Evolutionary conservation across 2,888 invertebrate genomes (phyloP).

Genomic region (Cerceris ruficornis): DNA sequence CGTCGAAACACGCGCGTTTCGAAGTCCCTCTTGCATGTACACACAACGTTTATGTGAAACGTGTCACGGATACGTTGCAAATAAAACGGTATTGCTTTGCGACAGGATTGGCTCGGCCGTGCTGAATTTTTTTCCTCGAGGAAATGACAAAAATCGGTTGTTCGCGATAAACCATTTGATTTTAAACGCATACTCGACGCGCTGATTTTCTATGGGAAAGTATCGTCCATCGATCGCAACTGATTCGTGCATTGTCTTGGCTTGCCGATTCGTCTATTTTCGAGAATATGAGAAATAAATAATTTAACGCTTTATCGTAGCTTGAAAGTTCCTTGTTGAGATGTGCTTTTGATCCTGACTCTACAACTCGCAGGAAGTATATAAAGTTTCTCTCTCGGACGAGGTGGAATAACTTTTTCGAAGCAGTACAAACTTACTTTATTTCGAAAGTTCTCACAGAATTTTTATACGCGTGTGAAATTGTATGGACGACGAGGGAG

Average conservation of each 20-base stretch:
- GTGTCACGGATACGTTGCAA: conserved; percentile 37
- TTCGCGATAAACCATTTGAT: not conserved
- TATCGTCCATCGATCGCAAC: not conserved
- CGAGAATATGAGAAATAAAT: not conserved
- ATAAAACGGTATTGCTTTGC: conserved; percentile 32
- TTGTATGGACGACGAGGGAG: not conserved
- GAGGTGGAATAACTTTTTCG: not conserved
- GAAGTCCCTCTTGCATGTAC: conserved; percentile 19
- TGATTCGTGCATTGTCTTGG: not conserved
- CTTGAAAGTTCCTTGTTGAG: not conserved
- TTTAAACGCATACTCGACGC: not conserved
- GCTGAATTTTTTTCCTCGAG: conserved; percentile 23
- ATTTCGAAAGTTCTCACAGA: not conserved
- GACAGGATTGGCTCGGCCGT: conserved; percentile 36
- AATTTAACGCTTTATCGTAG: not conserved
- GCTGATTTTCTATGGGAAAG: not conserved
- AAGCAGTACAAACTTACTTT: not conserved
- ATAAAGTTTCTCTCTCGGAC: not conserved
- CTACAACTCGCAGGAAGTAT: not conserved
- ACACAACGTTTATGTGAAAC: conserved; percentile 32
- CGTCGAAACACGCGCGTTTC: conserved; percentile 14
- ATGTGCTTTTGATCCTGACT: not conserved
- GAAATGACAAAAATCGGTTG: conserved; percentile 9
- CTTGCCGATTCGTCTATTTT: not conserved
- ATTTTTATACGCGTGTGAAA: not conserved